Conservation (phyloP, 2,888 invertebrate species). For the Cotesia congregata region DNA sequence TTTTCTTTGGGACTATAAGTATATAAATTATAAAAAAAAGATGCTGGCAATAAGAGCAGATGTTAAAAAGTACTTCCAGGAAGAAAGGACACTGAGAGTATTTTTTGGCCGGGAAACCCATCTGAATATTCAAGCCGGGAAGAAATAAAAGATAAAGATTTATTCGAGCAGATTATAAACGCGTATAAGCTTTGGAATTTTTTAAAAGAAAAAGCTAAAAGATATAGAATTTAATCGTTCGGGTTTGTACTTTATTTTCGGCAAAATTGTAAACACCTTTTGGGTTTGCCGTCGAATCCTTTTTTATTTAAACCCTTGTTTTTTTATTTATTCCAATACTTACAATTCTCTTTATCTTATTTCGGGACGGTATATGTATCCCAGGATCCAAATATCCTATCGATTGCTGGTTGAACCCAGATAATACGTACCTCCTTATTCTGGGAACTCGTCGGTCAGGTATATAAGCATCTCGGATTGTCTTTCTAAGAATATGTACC, state of each 20-base stretch:
- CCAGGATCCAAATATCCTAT: conserved; percentile 42
- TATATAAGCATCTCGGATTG: not conserved
- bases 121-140: not conserved
- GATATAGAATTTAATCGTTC: conserved; percentile 16
- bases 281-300: conserved; percentile 61
- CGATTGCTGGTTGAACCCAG: conserved; percentile 59
- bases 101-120: not conserved
- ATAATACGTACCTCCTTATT: conserved; percentile 64
- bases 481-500: not conserved
- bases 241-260: conserved; percentile 64
- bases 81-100: conserved; percentile 9
- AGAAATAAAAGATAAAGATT: conserved; percentile 6
- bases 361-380: not conserved
- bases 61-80: conserved; percentile 46
- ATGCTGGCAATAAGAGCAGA: conserved; percentile 49
- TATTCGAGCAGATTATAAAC: no score
- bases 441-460: conserved; percentile 54
- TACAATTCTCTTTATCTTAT: conserved; percentile 27
- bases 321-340: conserved; percentile 16
- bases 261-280: conserved; percentile 69
- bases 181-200: not conserved
- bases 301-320: conserved; percentile 32
- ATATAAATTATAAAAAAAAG: conserved; percentile 35
- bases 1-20: conserved; percentile 7
- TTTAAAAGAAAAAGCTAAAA: not conserved